phyloP scores from a whole-genome alignment of 2,113 vertebrate species.

The Coturnix japonica region DNA sequence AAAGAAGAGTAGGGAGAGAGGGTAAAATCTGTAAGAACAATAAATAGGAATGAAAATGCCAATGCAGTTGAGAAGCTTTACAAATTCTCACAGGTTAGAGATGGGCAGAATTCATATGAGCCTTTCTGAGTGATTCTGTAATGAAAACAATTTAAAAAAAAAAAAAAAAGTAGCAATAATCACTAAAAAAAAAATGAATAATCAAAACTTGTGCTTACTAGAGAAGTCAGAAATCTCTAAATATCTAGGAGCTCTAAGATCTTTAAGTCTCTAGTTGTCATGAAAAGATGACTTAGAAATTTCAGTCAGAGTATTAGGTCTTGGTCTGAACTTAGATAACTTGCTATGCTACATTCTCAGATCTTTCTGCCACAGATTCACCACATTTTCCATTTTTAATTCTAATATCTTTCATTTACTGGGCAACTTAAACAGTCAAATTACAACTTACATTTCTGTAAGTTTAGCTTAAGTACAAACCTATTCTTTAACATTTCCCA shows the following conservation, averaged over 20 bases:
- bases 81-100: not conserved
- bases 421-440: not conserved
- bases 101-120: not conserved
- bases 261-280: no score
- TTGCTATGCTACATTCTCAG: fast-evolving
- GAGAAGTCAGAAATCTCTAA: not conserved
- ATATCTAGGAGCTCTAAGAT: not conserved
- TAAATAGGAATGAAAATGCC: slow-evolving; percentile 2
- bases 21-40: slow-evolving; percentile 9
- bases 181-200: not conserved
- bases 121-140: not conserved
- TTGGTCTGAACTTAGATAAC: not conserved
- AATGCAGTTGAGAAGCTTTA: not conserved
- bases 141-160: not conserved
- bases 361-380: not conserved
- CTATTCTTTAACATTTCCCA: not conserved
- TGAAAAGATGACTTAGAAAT: not conserved
- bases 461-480: not conserved
- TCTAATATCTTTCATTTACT: not conserved
- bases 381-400: not conserved
- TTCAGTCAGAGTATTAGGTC: not conserved
- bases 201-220: not conserved
- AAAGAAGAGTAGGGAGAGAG: slow-evolving; percentile 21
- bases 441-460: not conserved
- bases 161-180: not conserved